phyloP scores from a whole-genome alignment of 1,140 invertebrate species.

The Harpegnathos saltator region DNA sequence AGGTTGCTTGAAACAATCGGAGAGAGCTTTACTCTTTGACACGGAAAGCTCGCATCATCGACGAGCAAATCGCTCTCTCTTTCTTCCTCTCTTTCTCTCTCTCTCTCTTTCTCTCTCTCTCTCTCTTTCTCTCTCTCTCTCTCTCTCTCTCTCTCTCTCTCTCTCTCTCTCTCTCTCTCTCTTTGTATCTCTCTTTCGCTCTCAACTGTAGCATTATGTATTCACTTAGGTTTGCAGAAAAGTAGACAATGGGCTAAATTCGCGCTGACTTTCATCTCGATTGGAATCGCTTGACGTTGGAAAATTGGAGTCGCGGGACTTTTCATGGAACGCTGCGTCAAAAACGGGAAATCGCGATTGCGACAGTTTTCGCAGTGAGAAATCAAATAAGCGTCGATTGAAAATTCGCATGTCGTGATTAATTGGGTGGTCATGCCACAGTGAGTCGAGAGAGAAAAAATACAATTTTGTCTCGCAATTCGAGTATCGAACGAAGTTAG shows the following conservation, averaged over 20 bases:
- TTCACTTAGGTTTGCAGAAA: conserved; percentile 38
- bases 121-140: too few relatives aligned
- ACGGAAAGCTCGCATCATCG: conserved; percentile 14
- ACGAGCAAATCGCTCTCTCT: conserved; percentile 23
- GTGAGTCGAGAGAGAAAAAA: conserved; percentile 19
- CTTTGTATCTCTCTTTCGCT: too few relatives aligned
- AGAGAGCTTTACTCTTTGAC: conserved; percentile 1
- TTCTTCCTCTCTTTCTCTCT: too few relatives aligned
- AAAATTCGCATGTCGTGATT: conserved; percentile 50
- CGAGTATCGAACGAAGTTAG: conserved; percentile 27
- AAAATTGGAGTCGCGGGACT: conserved; percentile 22
- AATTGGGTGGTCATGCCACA: conserved; percentile 33
- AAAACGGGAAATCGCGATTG: conserved; percentile 29
- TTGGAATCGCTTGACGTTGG: conserved; percentile 21
- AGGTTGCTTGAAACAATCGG: background rate
- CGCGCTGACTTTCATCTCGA: conserved; percentile 14
- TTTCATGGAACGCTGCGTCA: conserved; percentile 21
- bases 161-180: too few relatives aligned
- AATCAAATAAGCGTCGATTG: conserved; percentile 56
- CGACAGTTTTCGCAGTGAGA: conserved; percentile 32
- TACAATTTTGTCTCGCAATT: conserved; percentile 27
- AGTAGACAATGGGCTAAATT: conserved; percentile 53
- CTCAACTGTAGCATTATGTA: conserved; percentile 41
- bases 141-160: too few relatives aligned
- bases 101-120: too few relatives aligned